Evolutionary conservation across 2,888 invertebrate genomes (phyloP).

Genomic region (Kuschelorhynchus macadamiae): DNA sequence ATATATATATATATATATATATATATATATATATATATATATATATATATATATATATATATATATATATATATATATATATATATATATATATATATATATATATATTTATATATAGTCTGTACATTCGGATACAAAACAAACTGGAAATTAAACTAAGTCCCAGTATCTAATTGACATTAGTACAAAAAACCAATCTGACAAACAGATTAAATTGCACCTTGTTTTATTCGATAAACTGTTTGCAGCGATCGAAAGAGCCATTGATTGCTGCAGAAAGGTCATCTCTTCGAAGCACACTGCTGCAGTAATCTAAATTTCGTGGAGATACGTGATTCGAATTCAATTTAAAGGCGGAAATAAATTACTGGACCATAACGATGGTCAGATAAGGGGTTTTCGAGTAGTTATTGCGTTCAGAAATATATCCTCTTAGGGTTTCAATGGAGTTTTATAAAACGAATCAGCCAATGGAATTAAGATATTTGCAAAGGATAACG

Average conservation of each 20-base stretch:
- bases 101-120: too few species aligned
- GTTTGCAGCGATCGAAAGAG: constrained; percentile 14
- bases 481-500: constrained; percentile 2
- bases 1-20: too few species aligned
- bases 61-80: too few species aligned
- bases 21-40: too few species aligned
- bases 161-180: too few species aligned
- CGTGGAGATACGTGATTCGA: constrained; percentile 45
- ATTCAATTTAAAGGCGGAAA: constrained; percentile 61
- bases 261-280: constrained; percentile 33
- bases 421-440: constrained; percentile 38
- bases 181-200: too few species aligned
- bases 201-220: not conserved
- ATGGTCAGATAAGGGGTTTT: constrained; percentile 59
- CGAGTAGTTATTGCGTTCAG: constrained; percentile 57
- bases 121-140: too few species aligned
- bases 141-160: too few species aligned
- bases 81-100: too few species aligned
- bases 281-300: constrained; percentile 28
- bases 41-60: too few species aligned
- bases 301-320: constrained; percentile 44
- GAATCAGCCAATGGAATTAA: not conserved
- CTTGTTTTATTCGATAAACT: not conserved
- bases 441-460: constrained; percentile 26
- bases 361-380: constrained; percentile 59